These are phyloP conservation scores for Rhineura floridana DNA, from an alignment of 2,113 vertebrate genomes.

Conservation along the genomic window DNA sequence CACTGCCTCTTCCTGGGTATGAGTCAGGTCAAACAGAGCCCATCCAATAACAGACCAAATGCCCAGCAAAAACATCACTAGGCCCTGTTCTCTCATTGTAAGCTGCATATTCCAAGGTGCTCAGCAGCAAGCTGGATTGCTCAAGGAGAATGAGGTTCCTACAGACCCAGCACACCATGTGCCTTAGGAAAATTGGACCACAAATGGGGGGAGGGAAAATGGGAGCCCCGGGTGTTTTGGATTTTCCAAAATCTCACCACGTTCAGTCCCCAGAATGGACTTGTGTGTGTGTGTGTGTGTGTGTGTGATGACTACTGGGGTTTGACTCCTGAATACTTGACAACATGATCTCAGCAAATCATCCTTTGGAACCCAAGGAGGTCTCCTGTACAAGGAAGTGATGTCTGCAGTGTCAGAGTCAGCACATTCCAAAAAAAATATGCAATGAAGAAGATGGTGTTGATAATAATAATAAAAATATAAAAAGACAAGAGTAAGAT, in stretches of 20 bases:
- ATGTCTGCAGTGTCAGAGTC: constrained; percentile 20
- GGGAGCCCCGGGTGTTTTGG: neutral
- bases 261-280: neutral
- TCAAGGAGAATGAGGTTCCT: neutral
- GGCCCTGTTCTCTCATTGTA: neutral
- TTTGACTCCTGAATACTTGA: neutral
- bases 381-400: neutral
- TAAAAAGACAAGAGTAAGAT: constrained; percentile 25
- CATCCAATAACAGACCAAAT: neutral
- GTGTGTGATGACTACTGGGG: neutral
- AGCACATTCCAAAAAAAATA: constrained; percentile 16
- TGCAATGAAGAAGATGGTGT: constrained; percentile 34
- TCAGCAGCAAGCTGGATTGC: neutral
- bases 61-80: neutral
- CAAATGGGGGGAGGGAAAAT: neutral
- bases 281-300: neutral
- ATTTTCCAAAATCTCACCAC: neutral
- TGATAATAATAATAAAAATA: constrained; percentile 1
- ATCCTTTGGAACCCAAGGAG: neutral
- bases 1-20: neutral
- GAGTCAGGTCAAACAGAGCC: neutral
- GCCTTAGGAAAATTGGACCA: neutral
- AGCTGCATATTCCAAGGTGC: too few species aligned
- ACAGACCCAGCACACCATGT: too few species aligned
- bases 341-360: neutral